phyloP scores from a whole-genome alignment of 2,113 vertebrate species.

The Daubentonia madagascariensis region DNA sequence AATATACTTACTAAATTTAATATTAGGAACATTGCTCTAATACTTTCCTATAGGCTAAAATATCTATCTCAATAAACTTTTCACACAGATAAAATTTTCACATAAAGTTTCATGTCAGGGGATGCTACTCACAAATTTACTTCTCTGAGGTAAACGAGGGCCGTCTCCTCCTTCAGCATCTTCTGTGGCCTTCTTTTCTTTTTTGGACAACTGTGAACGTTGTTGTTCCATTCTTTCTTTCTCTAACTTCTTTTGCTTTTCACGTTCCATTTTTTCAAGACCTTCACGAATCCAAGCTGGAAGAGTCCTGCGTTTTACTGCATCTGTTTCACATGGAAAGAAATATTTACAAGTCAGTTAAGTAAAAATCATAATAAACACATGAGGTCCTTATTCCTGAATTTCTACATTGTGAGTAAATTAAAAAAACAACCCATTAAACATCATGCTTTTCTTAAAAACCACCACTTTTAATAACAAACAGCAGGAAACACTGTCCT shows the following conservation, averaged over 20 bases:
- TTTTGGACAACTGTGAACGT: slow-evolving; percentile 92
- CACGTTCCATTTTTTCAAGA: slow-evolving; percentile 98
- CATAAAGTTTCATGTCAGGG: neutral
- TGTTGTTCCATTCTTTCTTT: slow-evolving; percentile 97
- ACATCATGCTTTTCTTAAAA: slow-evolving; percentile 5
- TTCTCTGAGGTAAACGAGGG: slow-evolving; percentile 94
- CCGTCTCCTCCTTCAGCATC: slow-evolving; percentile 89
- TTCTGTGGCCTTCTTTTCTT: slow-evolving; percentile 88
- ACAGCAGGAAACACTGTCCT: neutral
- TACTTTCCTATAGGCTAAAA: slow-evolving; percentile 13
- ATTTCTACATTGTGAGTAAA: neutral
- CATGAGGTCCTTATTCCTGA: neutral
- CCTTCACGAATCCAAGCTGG: slow-evolving; percentile 99
- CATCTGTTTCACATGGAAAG: slow-evolving; percentile 84
- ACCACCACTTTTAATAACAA: slow-evolving; percentile 5
- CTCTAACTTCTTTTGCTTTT: slow-evolving; percentile 97
- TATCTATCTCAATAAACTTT: neutral
- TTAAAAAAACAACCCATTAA: neutral
- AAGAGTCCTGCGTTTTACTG: slow-evolving; percentile 96
- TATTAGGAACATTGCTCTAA: neutral
- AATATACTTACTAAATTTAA: neutral
- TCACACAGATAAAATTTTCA: neutral
- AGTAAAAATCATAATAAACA: neutral
- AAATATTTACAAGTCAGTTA: slow-evolving; percentile 51
- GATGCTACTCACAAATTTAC: slow-evolving; percentile 96